These are phyloP conservation scores for Macrosiphum euphorbiae DNA, from an alignment of 2,888 invertebrate genomes.

Conservation along the genomic window DNA sequence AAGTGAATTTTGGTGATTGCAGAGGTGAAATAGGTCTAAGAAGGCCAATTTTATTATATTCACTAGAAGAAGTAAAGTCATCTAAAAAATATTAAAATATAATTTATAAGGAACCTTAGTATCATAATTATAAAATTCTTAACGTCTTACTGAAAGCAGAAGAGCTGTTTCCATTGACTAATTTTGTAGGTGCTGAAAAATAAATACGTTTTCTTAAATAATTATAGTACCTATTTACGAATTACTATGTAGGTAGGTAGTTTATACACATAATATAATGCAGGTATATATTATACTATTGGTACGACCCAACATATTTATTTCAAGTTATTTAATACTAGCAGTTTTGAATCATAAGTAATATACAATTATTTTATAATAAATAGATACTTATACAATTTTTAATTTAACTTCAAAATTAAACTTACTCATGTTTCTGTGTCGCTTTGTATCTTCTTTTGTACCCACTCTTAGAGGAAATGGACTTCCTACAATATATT, in stretches of 20 bases:
- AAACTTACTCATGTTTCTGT: slow-evolving; percentile 67
- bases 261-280: neutral
- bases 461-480: slow-evolving; percentile 89
- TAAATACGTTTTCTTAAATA: slow-evolving; percentile 7
- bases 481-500: slow-evolving; percentile 76
- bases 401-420: slow-evolving; percentile 4
- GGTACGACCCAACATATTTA: neutral
- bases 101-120: neutral
- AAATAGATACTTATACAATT: neutral
- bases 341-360: neutral
- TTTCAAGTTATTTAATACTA: neutral
- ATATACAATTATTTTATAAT: neutral
- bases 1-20: slow-evolving; percentile 61
- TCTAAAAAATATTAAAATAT: slow-evolving; percentile 44
- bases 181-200: slow-evolving; percentile 62
- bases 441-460: slow-evolving; percentile 68
- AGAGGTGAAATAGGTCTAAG: slow-evolving; percentile 58
- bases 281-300: neutral
- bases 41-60: slow-evolving; percentile 48
- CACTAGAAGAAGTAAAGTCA: slow-evolving; percentile 45
- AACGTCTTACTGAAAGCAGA: slow-evolving; percentile 62
- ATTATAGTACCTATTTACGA: neutral
- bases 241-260: neutral
- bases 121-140: neutral
- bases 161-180: slow-evolving; percentile 62